phyloP scores from a whole-genome alignment of 2,113 vertebrate species.

The Chaetops frenatus region DNA sequence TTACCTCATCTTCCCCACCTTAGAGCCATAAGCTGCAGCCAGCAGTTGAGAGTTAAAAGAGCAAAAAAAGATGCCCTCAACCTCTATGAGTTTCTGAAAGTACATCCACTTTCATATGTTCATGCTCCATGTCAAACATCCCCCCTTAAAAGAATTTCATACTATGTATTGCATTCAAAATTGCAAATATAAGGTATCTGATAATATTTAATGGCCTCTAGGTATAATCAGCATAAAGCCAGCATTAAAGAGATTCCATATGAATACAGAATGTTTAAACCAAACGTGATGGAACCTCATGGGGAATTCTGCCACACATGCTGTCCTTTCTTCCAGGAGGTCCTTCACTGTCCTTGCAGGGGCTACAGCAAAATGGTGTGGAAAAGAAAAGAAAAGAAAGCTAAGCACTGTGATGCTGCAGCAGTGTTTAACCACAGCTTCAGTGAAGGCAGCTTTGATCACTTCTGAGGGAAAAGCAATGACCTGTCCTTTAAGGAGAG shows the following conservation, averaged over 20 bases:
- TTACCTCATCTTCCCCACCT: not conserved
- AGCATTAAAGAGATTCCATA: conserved; percentile 34
- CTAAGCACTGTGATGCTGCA: not conserved
- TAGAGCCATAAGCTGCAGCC: not conserved
- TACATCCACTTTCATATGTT: not conserved
- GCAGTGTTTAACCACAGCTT: not conserved
- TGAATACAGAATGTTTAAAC: conserved; percentile 24
- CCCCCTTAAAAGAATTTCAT: not conserved
- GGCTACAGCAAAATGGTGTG: not conserved
- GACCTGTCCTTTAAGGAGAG: not conserved
- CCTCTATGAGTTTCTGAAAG: not conserved
- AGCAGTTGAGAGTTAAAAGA: not conserved
- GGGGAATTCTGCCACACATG: not conserved
- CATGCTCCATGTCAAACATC: conserved; percentile 19
- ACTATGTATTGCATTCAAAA: not conserved
- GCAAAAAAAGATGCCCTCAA: not conserved
- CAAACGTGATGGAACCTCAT: not conserved
- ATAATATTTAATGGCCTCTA: conserved; percentile 49
- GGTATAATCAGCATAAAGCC: conserved; percentile 51
- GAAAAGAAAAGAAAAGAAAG: not conserved
- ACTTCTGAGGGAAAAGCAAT: not conserved
- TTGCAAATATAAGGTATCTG: conserved; percentile 11
- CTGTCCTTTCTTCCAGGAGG: conserved; percentile 37
- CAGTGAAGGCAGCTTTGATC: conserved; percentile 43
- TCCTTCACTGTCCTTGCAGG: conserved; percentile 24